A percentile compares a stretch with the other conserved stretches of the same genome.
Evolutionary conservation across 2,888 invertebrate genomes (phyloP).

Genomic region (Acanthoscelides obtectus): DNA sequence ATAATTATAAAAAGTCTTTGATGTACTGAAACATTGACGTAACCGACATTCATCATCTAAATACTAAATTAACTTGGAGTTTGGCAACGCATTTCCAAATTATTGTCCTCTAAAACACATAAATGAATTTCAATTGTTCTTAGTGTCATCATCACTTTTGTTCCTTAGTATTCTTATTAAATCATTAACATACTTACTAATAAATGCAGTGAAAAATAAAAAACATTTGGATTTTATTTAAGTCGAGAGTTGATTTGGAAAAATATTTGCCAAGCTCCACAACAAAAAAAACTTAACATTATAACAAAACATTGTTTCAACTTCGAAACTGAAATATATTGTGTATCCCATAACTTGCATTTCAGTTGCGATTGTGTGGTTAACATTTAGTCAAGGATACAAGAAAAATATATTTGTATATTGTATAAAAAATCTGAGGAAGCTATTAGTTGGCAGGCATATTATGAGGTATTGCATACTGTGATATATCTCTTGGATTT

Average conservation of each 20-base stretch:
- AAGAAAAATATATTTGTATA: neutral
- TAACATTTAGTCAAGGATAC: neutral
- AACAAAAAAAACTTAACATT: neutral
- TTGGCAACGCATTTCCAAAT: neutral
- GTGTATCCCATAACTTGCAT: neutral
- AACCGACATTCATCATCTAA: neutral
- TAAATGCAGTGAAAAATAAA: neutral
- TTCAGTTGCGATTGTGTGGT: neutral
- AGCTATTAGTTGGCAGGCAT: slow-evolving; percentile 4
- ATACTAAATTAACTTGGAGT: neutral
- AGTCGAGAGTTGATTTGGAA: neutral
- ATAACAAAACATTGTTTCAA: neutral
- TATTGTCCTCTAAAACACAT: neutral
- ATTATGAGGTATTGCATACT: slow-evolving; percentile 11
- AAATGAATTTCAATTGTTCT: too few species aligned
- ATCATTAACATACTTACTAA: too few species aligned
- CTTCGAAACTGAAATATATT: neutral
- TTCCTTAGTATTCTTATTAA: too few species aligned
- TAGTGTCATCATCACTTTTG: too few species aligned
- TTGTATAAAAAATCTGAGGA: slow-evolving; percentile 2
- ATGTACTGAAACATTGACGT: slow-evolving; percentile 18
- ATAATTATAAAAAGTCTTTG: slow-evolving; percentile 25
- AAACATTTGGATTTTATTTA: neutral
- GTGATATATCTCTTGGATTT: slow-evolving; percentile 13
- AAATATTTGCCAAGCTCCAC: neutral